Conservation (phyloP, 1,140 invertebrate genomes). For the Adelges cooleyi region DNA sequence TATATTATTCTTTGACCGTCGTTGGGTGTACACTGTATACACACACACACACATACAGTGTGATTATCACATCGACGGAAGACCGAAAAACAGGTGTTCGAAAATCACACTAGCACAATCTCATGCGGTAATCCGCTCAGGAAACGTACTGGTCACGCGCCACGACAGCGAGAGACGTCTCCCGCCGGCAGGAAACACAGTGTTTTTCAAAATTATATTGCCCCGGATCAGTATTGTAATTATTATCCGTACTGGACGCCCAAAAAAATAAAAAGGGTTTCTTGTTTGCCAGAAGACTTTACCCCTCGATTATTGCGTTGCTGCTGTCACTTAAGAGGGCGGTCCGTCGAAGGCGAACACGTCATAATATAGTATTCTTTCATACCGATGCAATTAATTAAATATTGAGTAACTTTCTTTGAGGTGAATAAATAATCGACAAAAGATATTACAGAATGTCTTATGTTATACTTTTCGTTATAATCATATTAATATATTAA, state of each 20-base stretch:
- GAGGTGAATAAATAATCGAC: no score
- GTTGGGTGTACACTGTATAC: not conserved
- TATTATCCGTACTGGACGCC: not conserved
- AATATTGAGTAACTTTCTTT: no score
- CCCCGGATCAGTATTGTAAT: conserved; percentile 6
- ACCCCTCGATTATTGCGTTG: no score
- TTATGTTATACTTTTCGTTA: no score
- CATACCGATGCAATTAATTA: no score
- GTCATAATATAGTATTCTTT: no score
- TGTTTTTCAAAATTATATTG: conserved; percentile 9
- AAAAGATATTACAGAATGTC: no score
- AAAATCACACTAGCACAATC: conserved; percentile 25
- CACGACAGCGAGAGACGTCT: not conserved
- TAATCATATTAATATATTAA: no score
- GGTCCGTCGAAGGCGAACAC: no score
- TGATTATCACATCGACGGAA: conserved; percentile 15
- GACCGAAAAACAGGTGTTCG: conserved; percentile 22
- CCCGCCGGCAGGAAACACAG: not conserved
- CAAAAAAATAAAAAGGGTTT: no score
- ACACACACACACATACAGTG: not conserved
- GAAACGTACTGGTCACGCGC: conserved; percentile 22
- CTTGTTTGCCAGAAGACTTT: no score
- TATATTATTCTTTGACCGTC: conserved; percentile 2
- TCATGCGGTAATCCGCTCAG: conserved; percentile 23
- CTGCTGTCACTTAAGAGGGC: no score